A percentile compares a stretch with the other conserved stretches of the same genome.
These are phyloP conservation scores for Natator depressus DNA, from an alignment of 2,113 vertebrate species.

Conservation along the genomic window DNA sequence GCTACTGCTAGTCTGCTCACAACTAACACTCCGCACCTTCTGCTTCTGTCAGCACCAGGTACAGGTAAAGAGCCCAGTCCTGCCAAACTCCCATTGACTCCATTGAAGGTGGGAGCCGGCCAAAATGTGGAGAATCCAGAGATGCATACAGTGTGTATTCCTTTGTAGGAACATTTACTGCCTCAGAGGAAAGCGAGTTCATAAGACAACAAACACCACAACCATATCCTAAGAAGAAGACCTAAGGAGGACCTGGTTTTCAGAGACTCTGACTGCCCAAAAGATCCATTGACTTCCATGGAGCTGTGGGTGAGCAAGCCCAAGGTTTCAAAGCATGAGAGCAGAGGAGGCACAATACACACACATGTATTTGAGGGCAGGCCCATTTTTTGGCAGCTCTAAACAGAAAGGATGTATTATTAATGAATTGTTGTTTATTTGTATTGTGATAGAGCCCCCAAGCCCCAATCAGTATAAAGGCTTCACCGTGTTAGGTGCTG, in stretches of 20 bases:
- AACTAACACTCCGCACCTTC: neutral
- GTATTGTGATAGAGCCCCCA: neutral
- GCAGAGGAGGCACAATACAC: fast-evolving
- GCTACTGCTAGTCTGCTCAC: neutral
- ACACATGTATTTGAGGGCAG: neutral
- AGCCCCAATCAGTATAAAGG: neutral
- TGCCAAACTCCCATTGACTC: neutral
- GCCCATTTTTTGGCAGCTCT: neutral
- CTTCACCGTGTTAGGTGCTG: fast-evolving
- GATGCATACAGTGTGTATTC: neutral
- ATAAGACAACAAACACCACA: fast-evolving
- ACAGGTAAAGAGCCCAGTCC: neutral
- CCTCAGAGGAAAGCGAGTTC: neutral
- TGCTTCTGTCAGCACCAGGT: neutral
- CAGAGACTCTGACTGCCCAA: neutral
- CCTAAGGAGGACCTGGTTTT: neutral
- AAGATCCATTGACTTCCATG: neutral
- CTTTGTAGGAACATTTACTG: neutral
- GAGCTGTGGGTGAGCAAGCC: neutral
- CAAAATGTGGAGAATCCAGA: neutral
- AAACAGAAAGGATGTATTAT: neutral
- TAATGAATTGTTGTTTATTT: neutral
- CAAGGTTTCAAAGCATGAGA: neutral
- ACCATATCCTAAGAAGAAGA: neutral
- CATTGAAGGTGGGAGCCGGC: neutral